Evolutionary conservation across 2,888 invertebrate genomes (phyloP), one percentile per base, ranked within the genome.

Genomic region (Cryptops parisi): DNA sequence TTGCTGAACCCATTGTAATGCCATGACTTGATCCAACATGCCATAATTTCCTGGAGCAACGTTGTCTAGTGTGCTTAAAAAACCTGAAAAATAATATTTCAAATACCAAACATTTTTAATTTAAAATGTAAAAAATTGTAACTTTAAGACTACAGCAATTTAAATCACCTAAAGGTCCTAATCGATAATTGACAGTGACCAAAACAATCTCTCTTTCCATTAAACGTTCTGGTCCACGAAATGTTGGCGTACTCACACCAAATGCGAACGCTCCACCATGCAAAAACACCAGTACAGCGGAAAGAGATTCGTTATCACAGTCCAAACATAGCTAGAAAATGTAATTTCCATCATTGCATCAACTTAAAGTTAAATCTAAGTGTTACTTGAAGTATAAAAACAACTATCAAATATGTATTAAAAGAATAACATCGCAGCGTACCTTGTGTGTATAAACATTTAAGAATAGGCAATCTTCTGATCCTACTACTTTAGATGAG

Each of bases 11-110:
- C 45, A 45, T n/a, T 9, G 21, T 2, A 45, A 23, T 19, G 45
- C 45, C 6, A 23, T 23, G n/a, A 45, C 24, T n/a, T 45, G 45
- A 23, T 45, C 45, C 45, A 45, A n/a, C 21, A 45, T 21, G 3
- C 45, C 45, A 45, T 45, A 22, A n/a, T 45, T 45, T 45, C 45
- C 45, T 19, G 45, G 45, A 2, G 24, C 21, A 9, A n/a, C 45
- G n/a, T 45, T n/a, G n/a, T 45, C 22, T 19, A n/a, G 19, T 22
- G 21, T 9, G 22, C 22, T 23, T 45, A 45, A 9, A 19, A 45
- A 45, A n/a, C 24, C 24, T 47, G 15, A 5, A 19, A 27, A 17
- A 22, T 6, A 6, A 17, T 22, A n/a, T 47, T 40, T 40, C 4
- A 6, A 2, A 3, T 3, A 40, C 17, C 5, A 19, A 40, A 40